Conservation (phyloP, 2,888 invertebrate genomes). For the Melanostoma scalare region DNA sequence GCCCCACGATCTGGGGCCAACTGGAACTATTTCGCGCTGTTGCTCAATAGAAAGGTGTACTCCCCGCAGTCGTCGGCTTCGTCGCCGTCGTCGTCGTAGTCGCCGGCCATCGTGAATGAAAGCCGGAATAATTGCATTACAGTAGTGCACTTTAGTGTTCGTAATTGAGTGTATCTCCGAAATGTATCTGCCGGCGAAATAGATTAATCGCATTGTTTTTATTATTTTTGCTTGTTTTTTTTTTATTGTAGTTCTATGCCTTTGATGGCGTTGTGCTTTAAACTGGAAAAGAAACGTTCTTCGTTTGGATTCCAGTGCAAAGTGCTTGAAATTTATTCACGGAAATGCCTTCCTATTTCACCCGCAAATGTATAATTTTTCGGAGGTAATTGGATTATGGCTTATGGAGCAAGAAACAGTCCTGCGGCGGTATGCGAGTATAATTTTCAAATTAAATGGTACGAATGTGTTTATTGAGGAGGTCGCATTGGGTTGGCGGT, state of each 20-base stretch:
- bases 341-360: conserved; percentile 47
- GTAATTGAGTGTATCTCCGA: conserved; percentile 70
- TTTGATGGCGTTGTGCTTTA: conserved; percentile 13
- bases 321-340: conserved; percentile 43
- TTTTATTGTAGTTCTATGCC: conserved; percentile 1
- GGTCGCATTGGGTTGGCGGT: conserved; percentile 31
- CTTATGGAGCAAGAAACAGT: conserved; percentile 30
- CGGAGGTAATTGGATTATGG: conserved; percentile 62
- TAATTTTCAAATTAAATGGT: conserved; percentile 61
- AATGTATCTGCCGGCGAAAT: conserved; percentile 68
- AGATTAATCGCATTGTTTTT: conserved; percentile 41
- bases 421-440: conserved; percentile 48
- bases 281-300: conserved; percentile 6
- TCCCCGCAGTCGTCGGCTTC: background rate
- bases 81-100: background rate
- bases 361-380: conserved; percentile 49
- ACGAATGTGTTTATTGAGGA: conserved; percentile 61
- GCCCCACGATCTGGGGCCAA: conserved; percentile 29
- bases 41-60: conserved; percentile 13
- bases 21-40: conserved; percentile 52
- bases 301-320: conserved; percentile 34
- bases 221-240: conserved; percentile 3
- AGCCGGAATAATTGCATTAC: conserved; percentile 68
- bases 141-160: conserved; percentile 66
- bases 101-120: conserved; percentile 23